phyloP scores from a whole-genome alignment of 2,797 vertebrate species.

The Lutjanus campechanus region DNA sequence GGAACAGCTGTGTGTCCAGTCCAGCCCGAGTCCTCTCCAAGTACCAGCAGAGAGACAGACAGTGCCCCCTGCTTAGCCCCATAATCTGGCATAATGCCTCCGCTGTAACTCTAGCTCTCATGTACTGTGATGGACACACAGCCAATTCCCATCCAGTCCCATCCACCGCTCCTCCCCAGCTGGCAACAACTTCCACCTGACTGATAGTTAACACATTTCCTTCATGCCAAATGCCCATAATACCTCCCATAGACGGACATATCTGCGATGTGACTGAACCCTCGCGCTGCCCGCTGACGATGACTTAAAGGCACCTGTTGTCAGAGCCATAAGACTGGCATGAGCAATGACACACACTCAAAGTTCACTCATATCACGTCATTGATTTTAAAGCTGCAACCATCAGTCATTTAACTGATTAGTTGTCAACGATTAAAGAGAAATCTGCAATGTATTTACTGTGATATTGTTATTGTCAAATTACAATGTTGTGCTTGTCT shows the following conservation, averaged over 20 bases:
- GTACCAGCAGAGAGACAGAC: slow-evolving; percentile 78
- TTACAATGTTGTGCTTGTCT: too few species aligned
- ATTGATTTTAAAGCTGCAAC: slow-evolving; percentile 15
- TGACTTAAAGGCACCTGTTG: slow-evolving; percentile 67
- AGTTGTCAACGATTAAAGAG: too few species aligned
- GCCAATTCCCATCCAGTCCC: slow-evolving; percentile 63
- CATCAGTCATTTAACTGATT: too few species aligned
- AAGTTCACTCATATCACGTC: slow-evolving; percentile 7
- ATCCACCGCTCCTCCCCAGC: slow-evolving; percentile 60
- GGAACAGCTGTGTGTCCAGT: slow-evolving; percentile 76
- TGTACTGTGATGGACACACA: slow-evolving; percentile 67
- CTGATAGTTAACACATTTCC: slow-evolving; percentile 64
- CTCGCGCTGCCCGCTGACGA: slow-evolving; percentile 6
- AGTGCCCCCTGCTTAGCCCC: slow-evolving; percentile 73
- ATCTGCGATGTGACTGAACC: slow-evolving; percentile 31
- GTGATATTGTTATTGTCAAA: too few species aligned
- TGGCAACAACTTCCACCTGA: slow-evolving; percentile 59
- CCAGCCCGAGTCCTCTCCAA: slow-evolving; percentile 63
- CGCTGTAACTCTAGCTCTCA: slow-evolving; percentile 71
- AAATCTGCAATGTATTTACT: too few species aligned
- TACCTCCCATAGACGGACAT: slow-evolving; percentile 21
- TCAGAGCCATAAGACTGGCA: slow-evolving; percentile 22
- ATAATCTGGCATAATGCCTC: slow-evolving; percentile 74
- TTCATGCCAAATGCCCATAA: slow-evolving; percentile 51
- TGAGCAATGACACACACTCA: slow-evolving; percentile 7